Base-by-base conservation (phyloP, 2,113 vertebrate genomes). In the Parus major region DNA sequence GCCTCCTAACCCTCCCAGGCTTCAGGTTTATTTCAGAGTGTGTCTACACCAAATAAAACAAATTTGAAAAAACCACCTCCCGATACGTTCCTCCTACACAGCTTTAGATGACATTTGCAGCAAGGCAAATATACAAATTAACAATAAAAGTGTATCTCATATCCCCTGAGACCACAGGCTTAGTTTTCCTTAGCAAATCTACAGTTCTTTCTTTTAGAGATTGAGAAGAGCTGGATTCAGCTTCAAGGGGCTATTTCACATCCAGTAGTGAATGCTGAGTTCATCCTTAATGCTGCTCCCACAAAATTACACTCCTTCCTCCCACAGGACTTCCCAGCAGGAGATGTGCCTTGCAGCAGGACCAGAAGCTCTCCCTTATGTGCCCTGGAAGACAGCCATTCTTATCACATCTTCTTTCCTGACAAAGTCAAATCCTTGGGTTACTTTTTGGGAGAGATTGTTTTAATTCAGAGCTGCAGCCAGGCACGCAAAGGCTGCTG, bases 401-500 rank as follows among this genome's bases (percentile, higher is more conserved):
- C 77, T 86, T 55, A 28, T 27, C 59, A 55, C 11, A 29, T 31
- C 33, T 47, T 82, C 41, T 39, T 82, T 82, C 28, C 52, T 27
- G 5, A 75, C 18, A 61, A 93, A 93, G n/a, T 79, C 21, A 87
- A 36, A 61, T 31, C 28, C 23, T 64, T 69, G 35, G 19, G 19
- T 75, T 36, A 25, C 25, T 31, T 50, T 31, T 27, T 39, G 41
- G 33, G 36, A 88, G 53, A 55, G 8, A 29, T 24, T 0, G 0
- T 33, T 65, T 86, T 33, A 36, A 76, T 76, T 64, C 4, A 1
- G 41, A 70, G 36, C 27, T 0, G 2, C 19, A 63, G 29, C 24
- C 33, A 59, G 52, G 20, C 19, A 15, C 0, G 0, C 24, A 42
- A 46, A 49, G 0, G 4, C n/a, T 6, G 1, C 61, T 28, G 72